phyloP scores from a whole-genome alignment of 1,140 invertebrate genomes.

The Ceratina calcarata region DNA sequence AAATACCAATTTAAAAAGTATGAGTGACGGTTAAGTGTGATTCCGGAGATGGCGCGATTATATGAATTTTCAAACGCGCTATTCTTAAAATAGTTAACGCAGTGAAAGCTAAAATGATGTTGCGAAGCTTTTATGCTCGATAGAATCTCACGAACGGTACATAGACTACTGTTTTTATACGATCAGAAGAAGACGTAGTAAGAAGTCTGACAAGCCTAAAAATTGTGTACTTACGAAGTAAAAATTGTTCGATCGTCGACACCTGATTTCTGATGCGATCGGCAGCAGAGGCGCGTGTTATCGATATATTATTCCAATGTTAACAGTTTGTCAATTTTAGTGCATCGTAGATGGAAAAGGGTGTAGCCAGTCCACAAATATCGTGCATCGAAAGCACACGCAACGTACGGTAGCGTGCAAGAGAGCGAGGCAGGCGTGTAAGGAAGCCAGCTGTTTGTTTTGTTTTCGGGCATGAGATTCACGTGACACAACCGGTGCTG shows the following conservation, averaged over 20 bases:
- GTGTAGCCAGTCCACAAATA: conserved; percentile 5
- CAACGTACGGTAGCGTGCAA: conserved; percentile 54
- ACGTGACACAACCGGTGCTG: conserved; percentile 74
- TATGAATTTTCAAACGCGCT: conserved; percentile 38
- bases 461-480: conserved; percentile 79
- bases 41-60: conserved; percentile 38
- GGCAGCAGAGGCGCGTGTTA: neutral
- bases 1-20: conserved; percentile 37
- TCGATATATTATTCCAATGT: neutral
- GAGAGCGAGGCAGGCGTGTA: conserved; percentile 43
- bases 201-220: too few species aligned
- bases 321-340: neutral
- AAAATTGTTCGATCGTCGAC: neutral
- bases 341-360: neutral
- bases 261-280: neutral
- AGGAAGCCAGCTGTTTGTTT: conserved; percentile 78
- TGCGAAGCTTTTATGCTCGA: neutral
- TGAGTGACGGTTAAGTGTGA: neutral
- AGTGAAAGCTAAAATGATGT: neutral
- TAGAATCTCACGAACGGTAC: neutral
- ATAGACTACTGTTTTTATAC: neutral
- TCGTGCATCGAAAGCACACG: conserved; percentile 42
- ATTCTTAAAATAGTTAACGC: neutral
- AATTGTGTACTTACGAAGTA: neutral
- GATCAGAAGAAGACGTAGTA: neutral